phyloP scores from a whole-genome alignment of 2,888 invertebrate species.

The Ernsta delagoae region DNA sequence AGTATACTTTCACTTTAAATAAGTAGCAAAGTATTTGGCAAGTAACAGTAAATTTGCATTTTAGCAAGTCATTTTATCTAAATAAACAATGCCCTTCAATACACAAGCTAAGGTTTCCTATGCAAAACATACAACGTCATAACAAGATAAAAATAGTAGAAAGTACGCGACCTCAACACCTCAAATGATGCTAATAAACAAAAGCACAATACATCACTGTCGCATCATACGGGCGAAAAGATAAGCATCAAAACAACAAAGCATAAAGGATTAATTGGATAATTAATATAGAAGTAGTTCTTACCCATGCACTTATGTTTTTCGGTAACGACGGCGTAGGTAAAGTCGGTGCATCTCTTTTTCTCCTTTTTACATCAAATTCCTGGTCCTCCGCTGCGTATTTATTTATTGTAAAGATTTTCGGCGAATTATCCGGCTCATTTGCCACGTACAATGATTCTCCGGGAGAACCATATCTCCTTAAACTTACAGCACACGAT shows the following conservation, averaged over 20 bases:
- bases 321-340: constrained; percentile 60
- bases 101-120: constrained; percentile 18
- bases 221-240: constrained; percentile 43
- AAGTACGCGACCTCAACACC: constrained; percentile 15
- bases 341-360: constrained; percentile 65
- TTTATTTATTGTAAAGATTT: constrained; percentile 66
- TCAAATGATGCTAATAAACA: constrained; percentile 8
- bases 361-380: constrained; percentile 60
- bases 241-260: constrained; percentile 55
- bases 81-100: constrained; percentile 41
- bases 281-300: constrained; percentile 49
- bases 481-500: constrained; percentile 57
- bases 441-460: constrained; percentile 70
- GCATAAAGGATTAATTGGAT: constrained; percentile 23
- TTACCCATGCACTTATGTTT: constrained; percentile 82
- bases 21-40: constrained; percentile 28
- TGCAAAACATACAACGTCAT: constrained; percentile 5
- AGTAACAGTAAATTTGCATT: constrained; percentile 22
- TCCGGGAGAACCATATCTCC: constrained; percentile 60
- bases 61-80: constrained; percentile 40
- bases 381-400: constrained; percentile 46
- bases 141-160: constrained; percentile 22
- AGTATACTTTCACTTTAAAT: too few relatives aligned
- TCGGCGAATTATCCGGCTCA: constrained; percentile 53
- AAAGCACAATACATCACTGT: constrained; percentile 54